These are phyloP conservation scores for Xestia sexstrigata DNA, from an alignment of 2,888 invertebrate species.

Conservation along the genomic window DNA sequence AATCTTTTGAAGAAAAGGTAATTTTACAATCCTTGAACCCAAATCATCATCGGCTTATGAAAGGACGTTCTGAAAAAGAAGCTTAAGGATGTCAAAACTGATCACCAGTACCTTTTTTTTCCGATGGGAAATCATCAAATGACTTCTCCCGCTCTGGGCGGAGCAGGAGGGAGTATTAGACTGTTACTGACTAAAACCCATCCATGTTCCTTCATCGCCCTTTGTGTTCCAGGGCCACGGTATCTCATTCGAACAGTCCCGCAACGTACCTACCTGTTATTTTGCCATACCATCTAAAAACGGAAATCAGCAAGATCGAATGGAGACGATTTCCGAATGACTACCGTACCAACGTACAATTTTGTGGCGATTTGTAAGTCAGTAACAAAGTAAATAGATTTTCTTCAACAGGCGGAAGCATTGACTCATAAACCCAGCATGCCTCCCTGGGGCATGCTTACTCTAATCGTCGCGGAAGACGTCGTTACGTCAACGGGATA, in stretches of 20 bases:
- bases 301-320: not conserved
- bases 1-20: not conserved
- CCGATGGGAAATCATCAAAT: too few species aligned
- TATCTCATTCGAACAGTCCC: too few species aligned
- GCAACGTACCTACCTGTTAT: not conserved
- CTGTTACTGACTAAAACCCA: too few species aligned
- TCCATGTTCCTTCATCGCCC: too few species aligned
- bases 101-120: too few species aligned
- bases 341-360: not conserved
- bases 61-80: not conserved
- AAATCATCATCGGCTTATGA: not conserved
- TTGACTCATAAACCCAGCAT: conserved; percentile 9
- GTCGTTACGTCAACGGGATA: conserved; percentile 36
- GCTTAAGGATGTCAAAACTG: not conserved
- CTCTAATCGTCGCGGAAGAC: conserved; percentile 27
- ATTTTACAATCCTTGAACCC: not conserved
- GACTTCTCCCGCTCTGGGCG: too few species aligned
- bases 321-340: not conserved
- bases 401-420: not conserved
- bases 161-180: too few species aligned
- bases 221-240: too few species aligned
- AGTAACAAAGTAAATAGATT: not conserved
- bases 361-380: not conserved
- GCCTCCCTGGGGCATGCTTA: conserved; percentile 25
- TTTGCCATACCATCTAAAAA: not conserved